Evolutionary conservation across 23 tunicate genomes (phyloP), one percentile per base, ranked within the genome.

Genomic region (Aplidium turbinatum): DNA sequence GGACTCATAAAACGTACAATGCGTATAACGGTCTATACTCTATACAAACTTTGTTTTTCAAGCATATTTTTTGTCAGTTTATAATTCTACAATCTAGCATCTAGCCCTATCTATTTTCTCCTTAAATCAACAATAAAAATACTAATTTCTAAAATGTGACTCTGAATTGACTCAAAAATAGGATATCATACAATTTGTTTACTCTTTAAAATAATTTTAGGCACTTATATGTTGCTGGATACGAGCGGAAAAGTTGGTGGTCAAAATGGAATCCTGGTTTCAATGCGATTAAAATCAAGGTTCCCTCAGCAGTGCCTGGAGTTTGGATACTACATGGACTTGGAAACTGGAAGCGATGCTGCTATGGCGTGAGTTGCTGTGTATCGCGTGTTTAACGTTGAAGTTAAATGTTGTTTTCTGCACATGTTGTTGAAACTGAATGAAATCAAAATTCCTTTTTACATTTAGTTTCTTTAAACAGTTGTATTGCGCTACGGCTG

Each of bases 151-250:
- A n/a, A n/a, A n/a, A n/a, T n/a, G n/a, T n/a, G n/a, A n/a, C n/a
- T n/a, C n/a, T n/a, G n/a, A n/a, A n/a, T n/a, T n/a, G n/a, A 30
- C 20, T 5, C 38, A 30, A 11, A 26, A 24, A 62, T 62, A 62
- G 5, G 36, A 9, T 7, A 62, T 29, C 4, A 62, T 6, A 25
- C 13, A 5, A 29, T 26, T 62, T 62, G 38, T 6, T 29, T n/a
- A 29, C 50, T 56, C 22, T 19, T 19, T 22, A 56, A 22, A 56
- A 16, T 19, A 13, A 9, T 13, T 22, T 19, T 36, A 82, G 97
- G 97, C 9, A 91, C 82, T 46, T 91, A 66, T 73, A 84, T 91
- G 97, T 5, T 90, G 33, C 39, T 91, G 27, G 87, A 84, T 56
- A 73, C 71, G 33, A 63, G 68, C 30, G 36, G 18, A 25, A 48